phyloP scores from a whole-genome alignment of 1,140 invertebrate species.

The Sarcophaga peregrina region DNA sequence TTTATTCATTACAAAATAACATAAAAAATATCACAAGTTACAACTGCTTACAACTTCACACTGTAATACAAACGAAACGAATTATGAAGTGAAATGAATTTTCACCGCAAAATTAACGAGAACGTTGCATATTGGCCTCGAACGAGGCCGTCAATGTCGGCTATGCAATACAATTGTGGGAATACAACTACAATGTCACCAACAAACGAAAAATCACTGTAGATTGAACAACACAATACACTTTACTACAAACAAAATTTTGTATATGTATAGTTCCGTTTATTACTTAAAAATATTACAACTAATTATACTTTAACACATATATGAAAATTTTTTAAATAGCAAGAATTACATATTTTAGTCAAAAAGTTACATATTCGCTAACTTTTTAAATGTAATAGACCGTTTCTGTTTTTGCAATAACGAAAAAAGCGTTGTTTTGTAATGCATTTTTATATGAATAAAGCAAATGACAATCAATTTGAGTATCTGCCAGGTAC shows the following conservation, averaged over 20 bases:
- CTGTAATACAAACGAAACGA: neutral
- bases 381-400: neutral
- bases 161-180: neutral
- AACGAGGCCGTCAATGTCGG: conserved; percentile 38
- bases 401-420: neutral
- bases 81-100: neutral
- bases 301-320: neutral
- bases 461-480: neutral
- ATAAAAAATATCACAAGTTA: conserved; percentile 10
- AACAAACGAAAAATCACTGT: neutral
- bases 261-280: too few species aligned
- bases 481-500: neutral
- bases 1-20: neutral
- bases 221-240: too few species aligned
- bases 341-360: neutral
- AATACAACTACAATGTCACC: neutral
- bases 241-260: too few species aligned
- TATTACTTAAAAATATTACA: neutral
- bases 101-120: conserved; percentile 41
- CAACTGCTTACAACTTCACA: neutral
- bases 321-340: neutral
- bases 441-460: neutral
- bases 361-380: neutral
- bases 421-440: neutral
- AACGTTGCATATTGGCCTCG: conserved; percentile 41